These are phyloP conservation scores for Griposia aprilina DNA, from an alignment of 2,888 invertebrate species.

Conservation along the genomic window DNA sequence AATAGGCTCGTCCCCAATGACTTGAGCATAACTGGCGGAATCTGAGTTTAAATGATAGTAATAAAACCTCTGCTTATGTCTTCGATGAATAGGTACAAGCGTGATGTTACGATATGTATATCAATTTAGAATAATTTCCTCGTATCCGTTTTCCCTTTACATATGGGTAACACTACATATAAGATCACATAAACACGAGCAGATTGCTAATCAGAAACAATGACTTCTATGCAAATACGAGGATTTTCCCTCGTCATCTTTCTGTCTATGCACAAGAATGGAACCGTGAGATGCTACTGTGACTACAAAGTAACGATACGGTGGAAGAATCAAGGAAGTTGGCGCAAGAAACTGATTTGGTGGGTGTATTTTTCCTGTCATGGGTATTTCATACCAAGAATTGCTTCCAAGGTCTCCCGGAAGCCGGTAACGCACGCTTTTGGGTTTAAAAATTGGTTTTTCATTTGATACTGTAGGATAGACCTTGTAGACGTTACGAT, in stretches of 20 bases:
- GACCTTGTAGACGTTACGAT: neutral
- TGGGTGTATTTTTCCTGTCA: conserved; percentile 1
- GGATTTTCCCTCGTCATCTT: conserved; percentile 39
- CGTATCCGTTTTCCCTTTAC: conserved; percentile 11
- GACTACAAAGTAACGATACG: conserved; percentile 22
- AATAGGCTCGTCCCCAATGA: too few species aligned
- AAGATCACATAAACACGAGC: neutral
- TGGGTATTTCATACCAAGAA: neutral
- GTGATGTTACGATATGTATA: neutral
- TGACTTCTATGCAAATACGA: conserved; percentile 34
- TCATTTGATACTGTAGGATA: neutral
- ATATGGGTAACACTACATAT: neutral
- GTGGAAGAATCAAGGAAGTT: conserved; percentile 1
- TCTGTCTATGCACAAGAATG: neutral
- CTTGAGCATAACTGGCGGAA: neutral
- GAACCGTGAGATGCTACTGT: neutral
- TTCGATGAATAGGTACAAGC: neutral
- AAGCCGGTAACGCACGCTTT: neutral
- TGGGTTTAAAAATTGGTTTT: neutral
- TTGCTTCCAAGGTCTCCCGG: neutral
- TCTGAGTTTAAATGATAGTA: too few species aligned
- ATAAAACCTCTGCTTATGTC: too few species aligned
- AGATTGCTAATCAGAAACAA: conserved; percentile 31
- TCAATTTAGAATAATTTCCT: neutral
- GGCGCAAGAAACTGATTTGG: neutral